A percentile compares a stretch with the other conserved stretches of the same genome.
phyloP scores from a whole-genome alignment of 2,888 invertebrate species.

The Nephrocerus scutellatus region DNA sequence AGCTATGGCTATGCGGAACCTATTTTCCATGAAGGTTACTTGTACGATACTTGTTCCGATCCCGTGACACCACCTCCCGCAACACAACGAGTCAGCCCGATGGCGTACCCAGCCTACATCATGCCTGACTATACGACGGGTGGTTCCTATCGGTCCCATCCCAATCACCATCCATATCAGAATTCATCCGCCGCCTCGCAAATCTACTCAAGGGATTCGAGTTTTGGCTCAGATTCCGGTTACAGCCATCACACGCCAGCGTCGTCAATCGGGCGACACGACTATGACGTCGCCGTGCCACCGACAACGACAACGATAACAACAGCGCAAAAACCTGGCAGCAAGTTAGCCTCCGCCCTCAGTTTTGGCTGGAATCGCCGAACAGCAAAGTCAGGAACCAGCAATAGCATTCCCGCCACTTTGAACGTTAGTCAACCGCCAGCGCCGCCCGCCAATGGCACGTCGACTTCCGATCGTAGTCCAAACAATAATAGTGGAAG shows the following conservation, averaged over 20 bases:
- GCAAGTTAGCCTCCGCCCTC: conserved; percentile 36
- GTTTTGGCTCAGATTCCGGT: conserved; percentile 77
- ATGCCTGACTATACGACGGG: conserved; percentile 31
- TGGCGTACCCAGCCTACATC: conserved; percentile 30
- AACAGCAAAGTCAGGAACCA: conserved; percentile 19
- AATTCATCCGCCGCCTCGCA: conserved; percentile 36
- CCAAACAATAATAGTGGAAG: conserved; percentile 42
- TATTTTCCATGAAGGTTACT: conserved; percentile 74
- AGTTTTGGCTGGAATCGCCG: conserved; percentile 40
- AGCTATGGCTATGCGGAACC: conserved; percentile 54
- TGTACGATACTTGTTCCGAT: conserved; percentile 55
- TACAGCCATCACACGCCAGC: conserved; percentile 62
- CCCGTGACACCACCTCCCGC: conserved; percentile 15
- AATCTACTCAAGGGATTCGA: conserved; percentile 65
- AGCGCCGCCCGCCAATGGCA: conserved; percentile 12
- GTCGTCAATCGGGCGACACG: conserved; percentile 40
- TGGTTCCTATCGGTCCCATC: conserved; percentile 19
- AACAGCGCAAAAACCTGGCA: conserved; percentile 19
- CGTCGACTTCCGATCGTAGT: conserved; percentile 22
- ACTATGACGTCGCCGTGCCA: conserved; percentile 32
- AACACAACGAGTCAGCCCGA: conserved; percentile 25
- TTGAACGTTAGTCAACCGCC: conserved; percentile 17
- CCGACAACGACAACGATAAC: conserved; percentile 6
- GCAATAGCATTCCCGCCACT: conserved; percentile 8
- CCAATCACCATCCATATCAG: conserved; percentile 20